Base-by-base conservation (phyloP, 2,888 invertebrate species). In the Physocephala rufipes region DNA sequence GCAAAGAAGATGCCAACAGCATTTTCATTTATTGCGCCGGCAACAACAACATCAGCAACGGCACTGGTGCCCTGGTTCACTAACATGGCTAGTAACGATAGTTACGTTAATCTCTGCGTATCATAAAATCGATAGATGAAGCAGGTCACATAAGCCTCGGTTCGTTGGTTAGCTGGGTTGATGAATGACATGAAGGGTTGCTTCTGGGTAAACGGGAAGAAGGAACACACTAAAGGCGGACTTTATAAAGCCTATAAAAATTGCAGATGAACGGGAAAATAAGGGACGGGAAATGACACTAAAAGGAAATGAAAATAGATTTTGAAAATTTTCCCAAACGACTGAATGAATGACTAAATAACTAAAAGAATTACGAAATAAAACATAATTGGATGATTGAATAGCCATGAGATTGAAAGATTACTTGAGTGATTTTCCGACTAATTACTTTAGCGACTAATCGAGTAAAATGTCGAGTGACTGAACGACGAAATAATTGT, bases 101-200 rank as follows among this genome's bases (percentile, higher is more conserved):
- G 70, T 64, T 58, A 64, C 70, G 63, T 70, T 70, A 64, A 55
- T 70, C 47, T 70, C 64, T 45, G 64, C 64, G 19, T 64, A 64
- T 47, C 70, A 70, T 47, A 70, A 70, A 70, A 70, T 70, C 70
- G 64, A 70, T 64, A 70, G 70, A 70, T 70, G 70, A 70, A 70
- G 64, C 64, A 61, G 64, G 53, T 64, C 45, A 45, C 13, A 26
- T n/a, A 16, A 24, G 28, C 47, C 36, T 36, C 36, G 36, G 36
- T 36, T 36, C 36, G n/a, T 36, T 36, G 36, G 36, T 36, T 36
- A 9, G 36, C 9, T 4, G 36, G 36, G 4, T 13, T 15, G 67
- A 24, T 24, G 26, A 55, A 4, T 16, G 28, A 9, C 15, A 4
- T 2, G 45, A 26, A 65, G 28, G 58, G 58, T 5, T 16, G 30